Evolutionary conservation across 2,888 invertebrate species (phyloP).

Genomic region (Sericinus montela): DNA sequence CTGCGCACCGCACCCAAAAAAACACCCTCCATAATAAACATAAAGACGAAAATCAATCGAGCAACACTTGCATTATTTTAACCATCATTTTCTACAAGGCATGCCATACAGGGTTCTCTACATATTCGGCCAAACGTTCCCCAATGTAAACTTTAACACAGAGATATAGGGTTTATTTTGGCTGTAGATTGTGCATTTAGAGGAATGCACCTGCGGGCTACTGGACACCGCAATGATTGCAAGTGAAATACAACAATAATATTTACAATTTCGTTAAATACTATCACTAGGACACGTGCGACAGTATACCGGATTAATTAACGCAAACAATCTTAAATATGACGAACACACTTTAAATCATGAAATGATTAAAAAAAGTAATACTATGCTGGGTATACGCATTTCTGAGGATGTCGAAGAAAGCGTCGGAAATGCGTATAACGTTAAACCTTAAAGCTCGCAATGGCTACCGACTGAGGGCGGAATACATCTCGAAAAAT

Average conservation of each 20-base stretch:
- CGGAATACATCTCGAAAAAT: no score
- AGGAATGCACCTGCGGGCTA: slow-evolving; percentile 65
- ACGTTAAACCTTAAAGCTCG: no score
- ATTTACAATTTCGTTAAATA: slow-evolving; percentile 45
- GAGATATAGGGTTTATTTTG: slow-evolving; percentile 42
- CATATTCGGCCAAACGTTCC: slow-evolving; percentile 54
- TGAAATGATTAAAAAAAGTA: no score
- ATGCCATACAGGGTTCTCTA: slow-evolving; percentile 67
- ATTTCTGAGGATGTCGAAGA: no score
- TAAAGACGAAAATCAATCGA: slow-evolving; percentile 28
- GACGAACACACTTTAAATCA: no score
- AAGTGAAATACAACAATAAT: slow-evolving; percentile 40
- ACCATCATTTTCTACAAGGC: slow-evolving; percentile 64
- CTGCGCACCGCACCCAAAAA: slow-evolving; percentile 31
- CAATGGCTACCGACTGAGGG: no score
- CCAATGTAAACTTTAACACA: slow-evolving; percentile 46
- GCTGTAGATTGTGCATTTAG: slow-evolving; percentile 19
- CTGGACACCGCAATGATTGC: slow-evolving; percentile 48
- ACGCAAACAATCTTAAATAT: no score
- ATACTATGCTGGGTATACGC: no score
- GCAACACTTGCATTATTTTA: slow-evolving; percentile 26
- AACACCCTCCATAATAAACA: slow-evolving; percentile 27
- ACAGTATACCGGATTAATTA: not conserved
- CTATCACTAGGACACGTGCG: slow-evolving; percentile 36
- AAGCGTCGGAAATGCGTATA: no score